Percentiles rank a stretch among this genome's conserved stretches.
These are phyloP conservation scores for Lineus longissimus DNA, from an alignment of 1,140 invertebrate genomes.

Conservation along the genomic window DNA sequence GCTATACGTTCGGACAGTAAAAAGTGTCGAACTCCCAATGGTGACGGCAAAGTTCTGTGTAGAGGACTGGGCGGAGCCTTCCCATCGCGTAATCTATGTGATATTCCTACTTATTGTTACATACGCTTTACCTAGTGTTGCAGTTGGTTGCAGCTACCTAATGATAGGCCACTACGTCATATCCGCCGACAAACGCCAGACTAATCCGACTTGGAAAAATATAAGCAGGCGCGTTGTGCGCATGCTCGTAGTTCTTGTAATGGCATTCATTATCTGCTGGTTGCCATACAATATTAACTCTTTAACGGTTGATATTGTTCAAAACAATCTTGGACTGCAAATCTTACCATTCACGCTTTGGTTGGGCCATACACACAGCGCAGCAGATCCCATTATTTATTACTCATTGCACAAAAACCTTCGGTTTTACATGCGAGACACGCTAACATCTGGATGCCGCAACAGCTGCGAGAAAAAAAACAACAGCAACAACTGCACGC, in stretches of 20 bases:
- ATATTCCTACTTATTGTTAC: slow-evolving; percentile 56
- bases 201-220: slow-evolving; percentile 60
- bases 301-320: slow-evolving; percentile 62
- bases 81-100: slow-evolving; percentile 54
- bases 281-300: slow-evolving; percentile 74
- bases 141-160: slow-evolving; percentile 57
- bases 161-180: slow-evolving; percentile 56
- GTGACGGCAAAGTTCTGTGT: slow-evolving; percentile 57
- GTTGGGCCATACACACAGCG: slow-evolving; percentile 73
- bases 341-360: slow-evolving; percentile 61
- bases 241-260: slow-evolving; percentile 86
- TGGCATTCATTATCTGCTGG: slow-evolving; percentile 93
- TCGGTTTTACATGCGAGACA: slow-evolving; percentile 16
- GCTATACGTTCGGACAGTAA: slow-evolving; percentile 57
- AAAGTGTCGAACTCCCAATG: slow-evolving; percentile 22
- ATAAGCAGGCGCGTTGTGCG: slow-evolving; percentile 83
- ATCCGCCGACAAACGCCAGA: slow-evolving; percentile 58
- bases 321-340: slow-evolving; percentile 33
- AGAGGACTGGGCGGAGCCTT: slow-evolving; percentile 54
- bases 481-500: too few species aligned
- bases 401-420: slow-evolving; percentile 70
- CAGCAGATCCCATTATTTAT: slow-evolving; percentile 73
- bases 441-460: too few species aligned
- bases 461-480: too few species aligned
- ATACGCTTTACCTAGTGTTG: slow-evolving; percentile 55